Conservation (phyloP, 2,888 invertebrate genomes). For the Notodonta ziczac region DNA sequence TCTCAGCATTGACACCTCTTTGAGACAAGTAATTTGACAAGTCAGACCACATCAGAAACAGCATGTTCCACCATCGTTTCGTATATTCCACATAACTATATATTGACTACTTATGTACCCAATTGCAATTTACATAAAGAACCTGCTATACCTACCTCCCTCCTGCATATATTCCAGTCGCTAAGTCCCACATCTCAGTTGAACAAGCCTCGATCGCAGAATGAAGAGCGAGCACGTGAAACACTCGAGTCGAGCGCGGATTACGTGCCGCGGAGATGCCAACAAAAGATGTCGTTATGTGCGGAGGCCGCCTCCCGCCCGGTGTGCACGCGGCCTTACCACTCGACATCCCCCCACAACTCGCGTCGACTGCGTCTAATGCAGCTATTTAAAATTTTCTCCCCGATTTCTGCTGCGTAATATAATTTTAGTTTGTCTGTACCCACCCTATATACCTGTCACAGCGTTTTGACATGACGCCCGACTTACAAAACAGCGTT, state of each 20-base stretch:
- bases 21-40: too few relatives aligned
- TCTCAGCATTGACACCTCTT: too few relatives aligned
- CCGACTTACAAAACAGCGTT: too few relatives aligned
- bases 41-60: too few relatives aligned
- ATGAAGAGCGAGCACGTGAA: constrained; percentile 69
- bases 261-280: constrained; percentile 43
- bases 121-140: not conserved
- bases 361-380: constrained; percentile 26
- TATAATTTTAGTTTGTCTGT: not conserved
- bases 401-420: not conserved
- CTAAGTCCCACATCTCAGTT: constrained; percentile 50
- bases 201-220: constrained; percentile 57
- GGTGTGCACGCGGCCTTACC: constrained; percentile 38
- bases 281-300: constrained; percentile 73
- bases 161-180: constrained; percentile 20
- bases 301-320: constrained; percentile 25
- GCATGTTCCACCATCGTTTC: not conserved
- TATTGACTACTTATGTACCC: not conserved
- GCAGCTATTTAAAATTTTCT: constrained; percentile 1
- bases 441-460: not conserved
- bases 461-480: too few relatives aligned
- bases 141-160: constrained; percentile 10
- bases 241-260: constrained; percentile 64
- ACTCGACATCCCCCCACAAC: constrained; percentile 45
- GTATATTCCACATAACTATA: not conserved